A percentile compares a stretch with the other conserved stretches of the same genome.
Evolutionary conservation across 2,113 vertebrate genomes (phyloP).

Genomic region (Ivindomyrus marchei): DNA sequence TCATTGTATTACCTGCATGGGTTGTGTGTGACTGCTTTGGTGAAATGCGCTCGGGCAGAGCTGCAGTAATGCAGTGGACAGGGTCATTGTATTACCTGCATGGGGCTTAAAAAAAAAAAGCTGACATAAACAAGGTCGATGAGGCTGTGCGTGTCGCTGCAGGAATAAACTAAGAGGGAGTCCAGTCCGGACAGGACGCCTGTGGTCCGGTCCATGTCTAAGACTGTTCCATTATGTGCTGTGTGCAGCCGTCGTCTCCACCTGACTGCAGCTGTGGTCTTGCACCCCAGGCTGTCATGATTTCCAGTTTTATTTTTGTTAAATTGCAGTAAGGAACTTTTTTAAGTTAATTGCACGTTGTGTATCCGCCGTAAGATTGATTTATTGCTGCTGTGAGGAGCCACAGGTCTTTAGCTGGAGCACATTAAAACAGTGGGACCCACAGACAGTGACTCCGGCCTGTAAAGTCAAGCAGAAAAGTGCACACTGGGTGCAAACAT

Average conservation of each 20-base stretch:
- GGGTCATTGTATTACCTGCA: not conserved
- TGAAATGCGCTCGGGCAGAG: not conserved
- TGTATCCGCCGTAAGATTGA: not conserved
- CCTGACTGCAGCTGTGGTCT: not conserved
- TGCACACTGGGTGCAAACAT: not conserved
- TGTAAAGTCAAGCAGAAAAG: not conserved
- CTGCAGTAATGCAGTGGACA: not conserved
- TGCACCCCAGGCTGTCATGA: not conserved
- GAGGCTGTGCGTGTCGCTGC: not conserved
- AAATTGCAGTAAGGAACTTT: not conserved
- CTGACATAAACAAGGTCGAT: not conserved
- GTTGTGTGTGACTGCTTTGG: not conserved
- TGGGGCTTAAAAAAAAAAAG: not conserved
- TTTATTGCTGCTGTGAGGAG: not conserved
- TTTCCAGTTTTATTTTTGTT: not conserved
- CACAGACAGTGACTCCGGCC: not conserved
- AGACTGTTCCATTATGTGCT: not conserved
- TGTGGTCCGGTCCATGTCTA: not conserved
- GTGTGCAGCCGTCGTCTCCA: not conserved
- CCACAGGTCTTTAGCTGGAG: not conserved
- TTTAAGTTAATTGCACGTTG: not conserved
- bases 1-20: not conserved
- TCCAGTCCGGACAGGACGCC: not conserved
- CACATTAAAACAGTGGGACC: not conserved
- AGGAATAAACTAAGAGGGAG: not conserved